phyloP scores from a whole-genome alignment of 1,140 invertebrate genomes.

The Octopus sinensis region DNA sequence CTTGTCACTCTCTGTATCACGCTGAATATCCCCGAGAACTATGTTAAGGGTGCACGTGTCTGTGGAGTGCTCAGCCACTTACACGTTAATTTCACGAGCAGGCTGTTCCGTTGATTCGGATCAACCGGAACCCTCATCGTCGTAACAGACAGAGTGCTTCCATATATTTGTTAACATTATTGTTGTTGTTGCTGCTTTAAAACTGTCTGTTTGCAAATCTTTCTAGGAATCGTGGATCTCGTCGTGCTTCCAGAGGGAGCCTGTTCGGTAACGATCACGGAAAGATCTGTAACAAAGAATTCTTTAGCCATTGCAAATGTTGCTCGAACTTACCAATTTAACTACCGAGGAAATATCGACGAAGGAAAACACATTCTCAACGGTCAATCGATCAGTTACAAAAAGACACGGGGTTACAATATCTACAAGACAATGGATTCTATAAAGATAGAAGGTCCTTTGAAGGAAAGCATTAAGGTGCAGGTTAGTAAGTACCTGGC shows the following conservation, averaged over 20 bases:
- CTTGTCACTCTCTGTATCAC: too few species aligned
- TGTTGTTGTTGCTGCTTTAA: background rate
- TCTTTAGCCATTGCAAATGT: conserved; percentile 45
- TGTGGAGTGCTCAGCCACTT: background rate
- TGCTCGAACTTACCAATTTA: conserved; percentile 46
- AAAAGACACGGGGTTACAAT: conserved; percentile 32
- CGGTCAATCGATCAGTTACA: conserved; percentile 59
- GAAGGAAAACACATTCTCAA: conserved; percentile 43
- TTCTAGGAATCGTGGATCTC: conserved; percentile 43
- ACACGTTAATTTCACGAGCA: background rate
- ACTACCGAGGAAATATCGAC: conserved; percentile 43
- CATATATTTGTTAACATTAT: background rate
- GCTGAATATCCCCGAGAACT: too few species aligned
- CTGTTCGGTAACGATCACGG: conserved; percentile 33
- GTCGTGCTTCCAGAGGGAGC: conserved; percentile 42
- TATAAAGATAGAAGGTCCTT: conserved; percentile 62
- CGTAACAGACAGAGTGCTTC: background rate
- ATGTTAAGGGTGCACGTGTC: too few species aligned
- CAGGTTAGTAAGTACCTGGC: conserved; percentile 54
- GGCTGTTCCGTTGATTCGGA: background rate
- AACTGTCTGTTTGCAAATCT: background rate
- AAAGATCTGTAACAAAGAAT: conserved; percentile 40
- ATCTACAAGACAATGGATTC: conserved; percentile 54
- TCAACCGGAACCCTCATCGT: background rate
- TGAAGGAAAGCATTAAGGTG: conserved; percentile 62